A percentile compares a stretch with the other conserved stretches of the same genome.
These are phyloP conservation scores for Leptoclinus maculatus DNA, from an alignment of 2,797 vertebrate species.

Conservation along the genomic window DNA sequence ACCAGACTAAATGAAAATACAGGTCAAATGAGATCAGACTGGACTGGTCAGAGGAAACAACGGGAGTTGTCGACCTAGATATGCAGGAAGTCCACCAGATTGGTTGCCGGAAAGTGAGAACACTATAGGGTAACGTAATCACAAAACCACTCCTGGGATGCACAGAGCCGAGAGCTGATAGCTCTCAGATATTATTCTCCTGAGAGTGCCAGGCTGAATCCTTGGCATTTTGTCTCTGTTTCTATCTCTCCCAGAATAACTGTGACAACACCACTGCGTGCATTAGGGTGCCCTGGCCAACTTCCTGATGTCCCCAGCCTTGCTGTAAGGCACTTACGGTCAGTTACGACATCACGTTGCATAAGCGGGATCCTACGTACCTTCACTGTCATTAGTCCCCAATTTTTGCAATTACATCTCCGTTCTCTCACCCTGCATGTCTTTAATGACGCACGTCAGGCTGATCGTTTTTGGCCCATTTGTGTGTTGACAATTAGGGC, in stretches of 20 bases:
- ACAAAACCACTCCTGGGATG: background rate
- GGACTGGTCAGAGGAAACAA: background rate
- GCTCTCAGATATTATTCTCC: background rate
- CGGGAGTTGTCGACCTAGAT: background rate
- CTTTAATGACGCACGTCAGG: conserved; percentile 15
- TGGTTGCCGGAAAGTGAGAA: background rate
- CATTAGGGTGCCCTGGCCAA: background rate
- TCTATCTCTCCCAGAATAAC: conserved; percentile 4
- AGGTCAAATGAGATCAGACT: background rate
- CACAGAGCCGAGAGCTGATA: background rate
- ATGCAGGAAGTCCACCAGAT: background rate
- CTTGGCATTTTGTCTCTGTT: background rate
- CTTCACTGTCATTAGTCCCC: conserved; percentile 22
- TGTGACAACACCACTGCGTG: background rate
- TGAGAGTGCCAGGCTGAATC: background rate
- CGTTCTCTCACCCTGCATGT: background rate
- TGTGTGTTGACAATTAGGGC: too few relatives aligned
- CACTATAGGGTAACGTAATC: background rate
- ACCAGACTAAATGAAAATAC: background rate
- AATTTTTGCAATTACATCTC: background rate
- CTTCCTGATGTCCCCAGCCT: conserved; percentile 13
- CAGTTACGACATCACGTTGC: background rate
- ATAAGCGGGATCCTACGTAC: conserved; percentile 22
- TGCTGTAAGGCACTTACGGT: background rate
- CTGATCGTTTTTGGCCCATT: background rate